Percentiles rank a stretch among this genome's conserved stretches.
Evolutionary conservation across 1,140 invertebrate genomes (phyloP).

Genomic region (Akabosia matsudoensis): DNA sequence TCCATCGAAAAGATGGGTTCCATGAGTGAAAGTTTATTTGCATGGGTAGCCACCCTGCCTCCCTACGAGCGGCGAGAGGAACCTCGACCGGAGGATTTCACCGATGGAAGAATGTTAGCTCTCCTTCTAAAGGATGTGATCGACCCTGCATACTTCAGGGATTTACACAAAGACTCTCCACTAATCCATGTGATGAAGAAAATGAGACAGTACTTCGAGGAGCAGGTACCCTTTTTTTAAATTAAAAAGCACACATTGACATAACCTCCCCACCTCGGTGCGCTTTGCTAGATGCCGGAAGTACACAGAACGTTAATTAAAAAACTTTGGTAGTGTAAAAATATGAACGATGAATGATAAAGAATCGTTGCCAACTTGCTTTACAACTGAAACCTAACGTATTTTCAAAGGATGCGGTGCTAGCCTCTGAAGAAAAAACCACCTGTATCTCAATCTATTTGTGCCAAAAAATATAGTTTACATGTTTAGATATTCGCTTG

Average conservation of each 20-base stretch:
- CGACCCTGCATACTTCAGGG: constrained; percentile 41
- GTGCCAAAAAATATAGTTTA: neutral
- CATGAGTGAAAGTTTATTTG: constrained; percentile 37
- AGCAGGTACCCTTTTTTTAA: constrained; percentile 33
- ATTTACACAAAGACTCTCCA: constrained; percentile 40
- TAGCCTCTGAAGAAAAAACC: neutral
- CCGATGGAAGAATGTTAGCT: constrained; percentile 39
- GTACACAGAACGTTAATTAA: neutral
- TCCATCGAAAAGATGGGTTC: constrained; percentile 31
- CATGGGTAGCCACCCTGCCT: constrained; percentile 40
- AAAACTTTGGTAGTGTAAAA: neutral
- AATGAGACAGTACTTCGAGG: constrained; percentile 42
- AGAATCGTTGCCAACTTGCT: neutral
- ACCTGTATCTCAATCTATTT: no score
- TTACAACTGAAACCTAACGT: no score
- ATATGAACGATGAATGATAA: no score
- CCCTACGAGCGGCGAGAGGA: constrained; percentile 16
- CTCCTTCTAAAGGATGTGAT: constrained; percentile 43
- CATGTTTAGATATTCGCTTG: neutral
- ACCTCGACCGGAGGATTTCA: constrained; percentile 37
- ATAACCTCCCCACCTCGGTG: no score
- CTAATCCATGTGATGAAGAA: constrained; percentile 40
- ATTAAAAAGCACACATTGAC: no score
- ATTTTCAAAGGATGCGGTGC: neutral
- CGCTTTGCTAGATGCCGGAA: no score